These are phyloP conservation scores for Temnothorax nylanderi DNA, from an alignment of 1,140 invertebrate species.

Conservation along the genomic window DNA sequence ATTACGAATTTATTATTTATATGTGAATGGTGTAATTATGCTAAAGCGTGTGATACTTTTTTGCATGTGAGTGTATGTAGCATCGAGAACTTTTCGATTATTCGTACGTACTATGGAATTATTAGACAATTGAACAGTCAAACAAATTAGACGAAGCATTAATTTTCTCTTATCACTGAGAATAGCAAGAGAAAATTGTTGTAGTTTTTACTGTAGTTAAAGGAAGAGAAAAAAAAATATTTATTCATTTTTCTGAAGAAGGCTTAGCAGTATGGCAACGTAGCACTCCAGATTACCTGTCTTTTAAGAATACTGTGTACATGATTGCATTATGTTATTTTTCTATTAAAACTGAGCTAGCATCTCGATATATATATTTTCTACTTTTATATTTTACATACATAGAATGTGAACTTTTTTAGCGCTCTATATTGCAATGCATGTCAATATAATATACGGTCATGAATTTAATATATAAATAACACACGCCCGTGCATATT, in stretches of 20 bases:
- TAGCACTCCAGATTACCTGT: slow-evolving; percentile 49
- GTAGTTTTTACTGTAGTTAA: slow-evolving; percentile 48
- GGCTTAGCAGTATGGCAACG: slow-evolving; percentile 16
- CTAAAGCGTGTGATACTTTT: slow-evolving; percentile 54
- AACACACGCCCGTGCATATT: neutral
- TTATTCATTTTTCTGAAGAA: slow-evolving; percentile 64
- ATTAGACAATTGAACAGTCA: slow-evolving; percentile 5
- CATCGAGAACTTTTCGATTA: slow-evolving; percentile 37
- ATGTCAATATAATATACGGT: slow-evolving; percentile 40
- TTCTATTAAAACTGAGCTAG: slow-evolving; percentile 43
- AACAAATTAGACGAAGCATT: slow-evolving; percentile 55
- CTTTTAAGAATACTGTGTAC: slow-evolving; percentile 33
- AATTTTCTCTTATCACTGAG: slow-evolving; percentile 49
- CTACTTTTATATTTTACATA: slow-evolving; percentile 67
- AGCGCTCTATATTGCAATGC: slow-evolving; percentile 28
- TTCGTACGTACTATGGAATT: slow-evolving; percentile 48
- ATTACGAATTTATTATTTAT: slow-evolving; percentile 73
- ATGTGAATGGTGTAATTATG: slow-evolving; percentile 58
- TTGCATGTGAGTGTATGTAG: slow-evolving; percentile 65
- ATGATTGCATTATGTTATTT: slow-evolving; percentile 48
- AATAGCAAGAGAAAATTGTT: slow-evolving; percentile 21
- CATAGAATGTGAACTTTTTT: slow-evolving; percentile 41
- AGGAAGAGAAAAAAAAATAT: slow-evolving; percentile 60
- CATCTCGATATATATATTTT: slow-evolving; percentile 58
- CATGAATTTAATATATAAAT: slow-evolving; percentile 21